Evolutionary conservation across 1,140 invertebrate genomes (phyloP), one percentile per base, ranked within the genome.

Genomic region (Diabrotica undecimpunctata): DNA sequence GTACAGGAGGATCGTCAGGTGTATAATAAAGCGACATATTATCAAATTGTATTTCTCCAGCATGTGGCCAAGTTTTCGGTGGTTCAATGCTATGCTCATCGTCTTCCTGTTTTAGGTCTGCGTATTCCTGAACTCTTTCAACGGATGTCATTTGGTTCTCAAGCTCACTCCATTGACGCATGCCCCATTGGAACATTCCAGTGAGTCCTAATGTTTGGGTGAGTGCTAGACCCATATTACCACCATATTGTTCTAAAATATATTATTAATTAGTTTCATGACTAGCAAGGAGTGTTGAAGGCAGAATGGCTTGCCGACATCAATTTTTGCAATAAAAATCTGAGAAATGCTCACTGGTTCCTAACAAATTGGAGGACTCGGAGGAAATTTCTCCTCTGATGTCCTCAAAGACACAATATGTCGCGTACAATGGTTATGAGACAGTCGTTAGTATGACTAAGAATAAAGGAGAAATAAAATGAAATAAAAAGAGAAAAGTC

Each of bases 101-200:
- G 39, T 61, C 25, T 63, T 72, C 69, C 39, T 64, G 61, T 52
- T 68, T 62, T 14, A 74, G n/a, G 54, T 72, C 67, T 5, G 62
- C 72, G 50, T 76, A 77, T 60, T 74, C 71, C 7, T 67, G 25
- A 25, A 25, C 25, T 25, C 25, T 25, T 25, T 25, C 25, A 4
- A 25, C 25, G 25, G 25, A 25, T 4, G 84, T 88, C 83, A 88
- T 87, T 68, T 84, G 79, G 71, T 85, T 90, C 71, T 88, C 87
- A 25, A 89, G 73, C 74, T 88, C 87, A 11, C 84, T 86, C 85
- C 86, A 90, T 71, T 90, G 88, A 59, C 89, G 25, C 25, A 25
- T 25, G 25, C 25, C 25, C 25, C 25, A 25, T 25, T 25, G 25
- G 25, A 25, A 25, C 82, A 85, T 76, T 72, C 84, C 85, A 62